A percentile compares a stretch with the other conserved stretches of the same genome.
These are phyloP conservation scores for Babylonia areolata DNA, from an alignment of 1,140 invertebrate genomes.

Conservation along the genomic window DNA sequence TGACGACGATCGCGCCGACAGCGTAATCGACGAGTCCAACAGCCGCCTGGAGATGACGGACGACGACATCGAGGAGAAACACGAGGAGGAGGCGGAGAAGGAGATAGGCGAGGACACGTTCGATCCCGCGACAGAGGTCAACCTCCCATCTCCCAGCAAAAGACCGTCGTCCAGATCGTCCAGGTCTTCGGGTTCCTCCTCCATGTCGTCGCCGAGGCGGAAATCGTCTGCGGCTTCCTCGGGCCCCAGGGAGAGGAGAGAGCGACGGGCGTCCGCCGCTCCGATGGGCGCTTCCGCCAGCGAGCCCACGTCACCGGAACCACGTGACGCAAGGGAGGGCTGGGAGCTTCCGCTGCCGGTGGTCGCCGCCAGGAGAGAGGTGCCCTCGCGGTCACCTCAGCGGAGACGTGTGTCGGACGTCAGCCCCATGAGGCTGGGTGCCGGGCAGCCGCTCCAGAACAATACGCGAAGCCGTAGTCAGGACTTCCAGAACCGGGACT, in stretches of 20 bases:
- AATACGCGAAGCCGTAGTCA: slow-evolving; percentile 33
- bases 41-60: not conserved
- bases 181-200: too few relatives aligned
- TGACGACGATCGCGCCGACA: slow-evolving; percentile 22
- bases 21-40: slow-evolving; percentile 15
- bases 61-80: not conserved
- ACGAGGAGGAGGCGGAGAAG: not conserved
- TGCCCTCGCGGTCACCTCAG: not conserved
- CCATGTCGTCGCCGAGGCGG: slow-evolving; percentile 24
- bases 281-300: slow-evolving; percentile 19
- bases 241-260: not conserved
- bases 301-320: slow-evolving; percentile 36
- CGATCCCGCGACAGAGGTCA: not conserved
- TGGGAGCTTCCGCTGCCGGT: slow-evolving; percentile 37
- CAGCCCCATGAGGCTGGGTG: not conserved
- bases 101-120: not conserved
- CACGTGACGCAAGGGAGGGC: not conserved
- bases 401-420: slow-evolving; percentile 11
- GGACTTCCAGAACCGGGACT: slow-evolving; percentile 38
- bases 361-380: not conserved
- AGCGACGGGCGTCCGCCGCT: not conserved
- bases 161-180: slow-evolving; percentile 10
- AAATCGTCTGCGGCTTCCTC: slow-evolving; percentile 10
- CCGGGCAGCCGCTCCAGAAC: not conserved
- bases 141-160: not conserved